Conservation (phyloP, 2,113 vertebrate genomes). For the Setophaga kirtlandii region DNA sequence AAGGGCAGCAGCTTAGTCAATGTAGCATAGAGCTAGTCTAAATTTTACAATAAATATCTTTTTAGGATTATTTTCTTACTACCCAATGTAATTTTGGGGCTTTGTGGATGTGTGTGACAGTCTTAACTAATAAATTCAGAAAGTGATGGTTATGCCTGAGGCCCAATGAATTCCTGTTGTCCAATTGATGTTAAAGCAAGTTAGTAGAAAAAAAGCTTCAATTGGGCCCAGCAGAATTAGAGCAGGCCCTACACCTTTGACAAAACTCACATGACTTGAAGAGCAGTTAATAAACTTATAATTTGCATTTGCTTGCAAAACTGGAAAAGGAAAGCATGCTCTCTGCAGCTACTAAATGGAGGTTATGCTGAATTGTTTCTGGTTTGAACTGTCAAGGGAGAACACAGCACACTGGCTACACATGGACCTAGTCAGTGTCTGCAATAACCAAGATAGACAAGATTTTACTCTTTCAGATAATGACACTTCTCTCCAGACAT, state of each 20-base stretch:
- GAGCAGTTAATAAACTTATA: not conserved
- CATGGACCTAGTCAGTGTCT: not conserved
- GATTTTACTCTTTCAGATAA: not conserved
- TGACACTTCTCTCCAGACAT: not conserved
- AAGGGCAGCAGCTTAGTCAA: not conserved
- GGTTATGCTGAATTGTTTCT: not conserved
- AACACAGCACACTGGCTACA: not conserved
- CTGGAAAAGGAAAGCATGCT: not conserved
- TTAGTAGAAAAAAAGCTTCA: not conserved
- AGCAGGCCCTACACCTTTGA: not conserved
- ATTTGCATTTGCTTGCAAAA: not conserved
- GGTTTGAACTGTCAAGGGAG: not conserved
- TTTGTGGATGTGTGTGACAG: not conserved
- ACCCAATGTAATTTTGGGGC: not conserved
- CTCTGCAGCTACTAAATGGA: not conserved
- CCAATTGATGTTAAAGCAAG: not conserved
- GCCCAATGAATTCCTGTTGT: not conserved
- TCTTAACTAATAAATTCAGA: not conserved
- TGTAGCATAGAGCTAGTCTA: not conserved
- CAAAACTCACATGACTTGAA: not conserved
- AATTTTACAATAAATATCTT: not conserved
- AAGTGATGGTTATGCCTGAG: not conserved
- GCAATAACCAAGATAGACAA: not conserved
- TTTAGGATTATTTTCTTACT: not conserved
- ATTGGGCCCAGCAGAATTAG: not conserved